Conservation (phyloP, 2,113 vertebrate genomes). For the Apodemus speciosus region DNA sequence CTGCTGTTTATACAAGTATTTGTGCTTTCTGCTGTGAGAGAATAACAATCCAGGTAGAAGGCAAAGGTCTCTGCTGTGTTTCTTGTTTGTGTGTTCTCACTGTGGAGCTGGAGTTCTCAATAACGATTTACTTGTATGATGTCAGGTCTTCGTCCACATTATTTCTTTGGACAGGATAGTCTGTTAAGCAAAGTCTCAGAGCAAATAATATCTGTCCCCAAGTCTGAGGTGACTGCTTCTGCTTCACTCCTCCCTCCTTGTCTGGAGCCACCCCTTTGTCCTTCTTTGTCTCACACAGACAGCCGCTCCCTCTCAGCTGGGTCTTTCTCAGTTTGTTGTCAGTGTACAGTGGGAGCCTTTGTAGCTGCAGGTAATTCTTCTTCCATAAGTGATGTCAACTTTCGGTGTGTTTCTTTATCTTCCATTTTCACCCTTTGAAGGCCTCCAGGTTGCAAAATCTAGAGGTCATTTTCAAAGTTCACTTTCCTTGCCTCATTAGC, state of each 20-base stretch:
- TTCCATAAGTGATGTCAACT: background rate
- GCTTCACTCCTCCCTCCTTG: background rate
- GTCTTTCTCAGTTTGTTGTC: background rate
- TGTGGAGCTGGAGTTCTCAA: background rate
- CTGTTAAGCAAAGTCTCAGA: background rate
- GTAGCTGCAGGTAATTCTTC: background rate
- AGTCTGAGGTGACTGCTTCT: background rate
- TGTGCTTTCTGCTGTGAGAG: constrained; percentile 32
- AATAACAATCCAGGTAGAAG: background rate
- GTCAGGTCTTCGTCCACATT: constrained; percentile 1
- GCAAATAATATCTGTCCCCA: background rate
- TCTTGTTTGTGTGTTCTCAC: constrained; percentile 29
- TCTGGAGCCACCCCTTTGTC: background rate
- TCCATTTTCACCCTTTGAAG: background rate
- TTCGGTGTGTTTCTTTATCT: background rate
- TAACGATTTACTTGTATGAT: background rate
- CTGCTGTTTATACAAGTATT: constrained; percentile 31
- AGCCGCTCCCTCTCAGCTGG: background rate
- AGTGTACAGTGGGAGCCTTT: background rate
- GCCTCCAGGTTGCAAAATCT: background rate
- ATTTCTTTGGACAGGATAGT: background rate
- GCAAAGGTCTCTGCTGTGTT: constrained; percentile 17
- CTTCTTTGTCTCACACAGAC: background rate
- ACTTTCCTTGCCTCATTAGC: background rate
- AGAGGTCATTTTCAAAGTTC: background rate